phyloP scores from a whole-genome alignment of 2,113 vertebrate genomes.

The Sinocyclocheilus grahami region DNA sequence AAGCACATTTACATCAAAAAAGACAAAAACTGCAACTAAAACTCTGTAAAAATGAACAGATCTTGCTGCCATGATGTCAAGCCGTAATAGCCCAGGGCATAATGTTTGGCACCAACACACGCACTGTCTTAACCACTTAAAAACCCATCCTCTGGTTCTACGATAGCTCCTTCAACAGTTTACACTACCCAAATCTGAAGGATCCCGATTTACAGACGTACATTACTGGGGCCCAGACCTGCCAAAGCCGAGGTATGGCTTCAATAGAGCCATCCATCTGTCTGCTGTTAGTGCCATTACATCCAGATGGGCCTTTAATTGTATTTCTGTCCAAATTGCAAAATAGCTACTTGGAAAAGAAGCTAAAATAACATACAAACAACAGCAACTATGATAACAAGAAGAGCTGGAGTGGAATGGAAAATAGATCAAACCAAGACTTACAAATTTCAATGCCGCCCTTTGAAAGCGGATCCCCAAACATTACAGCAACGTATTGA shows the following conservation, averaged over 20 bases:
- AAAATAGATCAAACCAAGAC: slow-evolving; percentile 87
- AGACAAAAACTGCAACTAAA: background rate
- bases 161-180: slow-evolving; percentile 51
- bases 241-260: slow-evolving; percentile 88
- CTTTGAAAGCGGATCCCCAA: slow-evolving; percentile 87
- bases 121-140: slow-evolving; percentile 30
- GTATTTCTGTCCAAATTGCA: slow-evolving; percentile 98
- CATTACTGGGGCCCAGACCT: slow-evolving; percentile 74
- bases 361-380: slow-evolving; percentile 99
- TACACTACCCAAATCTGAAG: slow-evolving; percentile 67
- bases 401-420: slow-evolving; percentile 89
- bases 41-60: background rate
- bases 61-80: background rate
- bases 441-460: slow-evolving; percentile 82
- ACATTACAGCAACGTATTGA: slow-evolving; percentile 82
- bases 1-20: background rate
- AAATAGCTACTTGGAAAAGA: slow-evolving; percentile 98
- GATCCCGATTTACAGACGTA: slow-evolving; percentile 69
- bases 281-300: slow-evolving; percentile 88
- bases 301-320: slow-evolving; percentile 98
- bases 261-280: slow-evolving; percentile 92
- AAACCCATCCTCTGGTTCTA: slow-evolving; percentile 43
- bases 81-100: background rate
- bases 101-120: slow-evolving; percentile 40
- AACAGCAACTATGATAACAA: slow-evolving; percentile 98